These are phyloP conservation scores for Coenonympha glycerion DNA, from an alignment of 2,888 invertebrate species.

Conservation along the genomic window DNA sequence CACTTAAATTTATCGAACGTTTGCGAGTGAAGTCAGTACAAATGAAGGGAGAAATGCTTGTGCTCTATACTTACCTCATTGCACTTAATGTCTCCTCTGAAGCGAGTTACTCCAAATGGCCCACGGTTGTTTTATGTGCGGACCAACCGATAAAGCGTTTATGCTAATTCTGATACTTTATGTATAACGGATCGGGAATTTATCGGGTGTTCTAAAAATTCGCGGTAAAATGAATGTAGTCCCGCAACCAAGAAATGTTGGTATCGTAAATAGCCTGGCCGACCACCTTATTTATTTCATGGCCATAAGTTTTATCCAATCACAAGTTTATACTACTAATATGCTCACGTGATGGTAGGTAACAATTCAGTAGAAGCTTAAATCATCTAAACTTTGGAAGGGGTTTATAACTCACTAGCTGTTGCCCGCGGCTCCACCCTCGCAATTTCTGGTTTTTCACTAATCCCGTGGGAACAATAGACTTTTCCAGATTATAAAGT, in stretches of 20 bases:
- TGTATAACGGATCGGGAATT: slow-evolving; percentile 43
- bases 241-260: slow-evolving; percentile 11
- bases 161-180: slow-evolving; percentile 47
- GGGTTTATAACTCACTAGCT: background rate
- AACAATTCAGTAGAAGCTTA: too few species aligned
- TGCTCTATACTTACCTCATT: too few species aligned
- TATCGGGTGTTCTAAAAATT: slow-evolving; percentile 35
- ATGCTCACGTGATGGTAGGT: background rate
- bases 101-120: too few species aligned
- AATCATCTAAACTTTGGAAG: background rate
- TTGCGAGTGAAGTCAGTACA: too few species aligned
- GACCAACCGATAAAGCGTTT: slow-evolving; percentile 43
- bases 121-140: slow-evolving; percentile 32
- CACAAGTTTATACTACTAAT: background rate
- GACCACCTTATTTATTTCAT: slow-evolving; percentile 3
- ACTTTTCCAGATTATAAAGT: too few species aligned
- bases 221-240: slow-evolving; percentile 15
- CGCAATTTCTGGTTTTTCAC: too few species aligned
- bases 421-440: too few species aligned
- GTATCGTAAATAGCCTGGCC: slow-evolving; percentile 4
- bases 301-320: background rate
- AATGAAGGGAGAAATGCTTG: too few species aligned
- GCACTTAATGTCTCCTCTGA: too few species aligned
- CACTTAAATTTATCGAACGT: too few species aligned
- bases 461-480: too few species aligned